These are phyloP conservation scores for Nematolebias whitei DNA, from an alignment of 2,113 vertebrate species.

Conservation along the genomic window DNA sequence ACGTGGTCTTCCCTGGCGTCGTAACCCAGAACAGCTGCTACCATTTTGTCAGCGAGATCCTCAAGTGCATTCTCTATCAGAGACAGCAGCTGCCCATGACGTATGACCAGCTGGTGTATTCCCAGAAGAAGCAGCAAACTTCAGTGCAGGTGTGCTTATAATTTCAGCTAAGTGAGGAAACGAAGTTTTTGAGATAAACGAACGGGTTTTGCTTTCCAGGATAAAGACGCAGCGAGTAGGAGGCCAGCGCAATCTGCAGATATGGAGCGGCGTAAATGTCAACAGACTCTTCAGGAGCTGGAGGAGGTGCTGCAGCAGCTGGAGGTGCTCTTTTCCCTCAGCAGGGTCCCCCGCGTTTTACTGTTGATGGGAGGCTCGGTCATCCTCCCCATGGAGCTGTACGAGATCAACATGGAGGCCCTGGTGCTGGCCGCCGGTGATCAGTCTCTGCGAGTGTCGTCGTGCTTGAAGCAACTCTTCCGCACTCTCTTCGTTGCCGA, in stretches of 20 bases:
- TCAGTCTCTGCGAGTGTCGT: slow-evolving; percentile 78
- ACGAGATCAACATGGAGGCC: slow-evolving; percentile 91
- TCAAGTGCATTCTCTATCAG: slow-evolving; percentile 93
- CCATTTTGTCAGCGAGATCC: slow-evolving; percentile 89
- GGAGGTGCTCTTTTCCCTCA: slow-evolving; percentile 88
- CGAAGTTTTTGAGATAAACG: slow-evolving; percentile 6
- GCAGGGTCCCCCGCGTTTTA: slow-evolving; percentile 89
- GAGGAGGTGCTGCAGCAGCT: slow-evolving; percentile 88
- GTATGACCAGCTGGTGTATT: slow-evolving; percentile 89
- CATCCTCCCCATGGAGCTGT: slow-evolving; percentile 89
- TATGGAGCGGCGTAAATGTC: slow-evolving; percentile 80
- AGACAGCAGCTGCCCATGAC: slow-evolving; percentile 94
- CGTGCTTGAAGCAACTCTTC: slow-evolving; percentile 90
- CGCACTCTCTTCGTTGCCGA: slow-evolving; percentile 91
- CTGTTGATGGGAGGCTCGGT: slow-evolving; percentile 89
- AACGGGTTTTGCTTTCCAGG: slow-evolving; percentile 62
- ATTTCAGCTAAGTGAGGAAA: background rate
- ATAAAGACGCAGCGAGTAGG: slow-evolving; percentile 69
- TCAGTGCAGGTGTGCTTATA: slow-evolving; percentile 55
- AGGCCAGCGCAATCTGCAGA: slow-evolving; percentile 63
- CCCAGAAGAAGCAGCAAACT: slow-evolving; percentile 78
- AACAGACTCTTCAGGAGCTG: slow-evolving; percentile 84
- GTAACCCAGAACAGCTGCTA: slow-evolving; percentile 89
- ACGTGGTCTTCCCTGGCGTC: slow-evolving; percentile 84
- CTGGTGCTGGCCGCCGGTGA: slow-evolving; percentile 77